phyloP scores from a whole-genome alignment of 64 coral and sea anemone genomes.

The Acropora tenuis region DNA sequence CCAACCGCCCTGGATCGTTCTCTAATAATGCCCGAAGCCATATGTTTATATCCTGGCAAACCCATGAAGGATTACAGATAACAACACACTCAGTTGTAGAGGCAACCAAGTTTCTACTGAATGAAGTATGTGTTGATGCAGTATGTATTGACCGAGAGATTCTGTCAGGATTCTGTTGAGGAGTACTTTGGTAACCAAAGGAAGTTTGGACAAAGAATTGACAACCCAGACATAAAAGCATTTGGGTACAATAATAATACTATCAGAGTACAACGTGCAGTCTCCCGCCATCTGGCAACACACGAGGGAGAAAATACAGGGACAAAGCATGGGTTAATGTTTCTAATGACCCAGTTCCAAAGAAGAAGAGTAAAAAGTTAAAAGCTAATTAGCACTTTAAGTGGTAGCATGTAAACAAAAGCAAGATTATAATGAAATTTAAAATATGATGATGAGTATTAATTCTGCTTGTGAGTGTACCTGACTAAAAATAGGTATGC shows the following conservation, averaged over 20 bases:
- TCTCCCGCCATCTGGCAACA: conserved; percentile 25
- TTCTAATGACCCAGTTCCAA: conserved; percentile 38
- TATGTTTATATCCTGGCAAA: conserved; percentile 52
- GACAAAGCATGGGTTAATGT: conserved; percentile 46
- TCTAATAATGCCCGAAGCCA: conserved; percentile 15
- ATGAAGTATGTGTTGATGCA: conserved; percentile 2
- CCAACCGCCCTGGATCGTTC: conserved; percentile 8
- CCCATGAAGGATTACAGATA: conserved; percentile 41
- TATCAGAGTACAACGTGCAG: conserved; percentile 16
- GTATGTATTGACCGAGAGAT: conserved; percentile 27
- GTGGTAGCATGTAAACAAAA: neutral
- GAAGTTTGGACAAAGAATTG: conserved; percentile 15
- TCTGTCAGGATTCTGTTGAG: conserved; percentile 44
- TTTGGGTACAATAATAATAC: conserved; percentile 38
- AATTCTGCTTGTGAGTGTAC: neutral
- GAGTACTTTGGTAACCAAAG: conserved; percentile 37
- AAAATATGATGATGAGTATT: neutral
- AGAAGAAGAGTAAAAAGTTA: conserved; percentile 7
- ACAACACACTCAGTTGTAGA: conserved; percentile 4
- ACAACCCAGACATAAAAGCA: conserved; percentile 24
- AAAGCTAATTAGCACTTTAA: neutral
- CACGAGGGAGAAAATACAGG: conserved; percentile 48
- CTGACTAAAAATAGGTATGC: neutral
- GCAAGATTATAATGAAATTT: neutral
- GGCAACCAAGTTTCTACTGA: conserved; percentile 29